Percentiles rank a stretch among this genome's conserved stretches.
Conservation (phyloP, 2,888 invertebrate genomes). For the Dasysyrphus albostriatus region DNA sequence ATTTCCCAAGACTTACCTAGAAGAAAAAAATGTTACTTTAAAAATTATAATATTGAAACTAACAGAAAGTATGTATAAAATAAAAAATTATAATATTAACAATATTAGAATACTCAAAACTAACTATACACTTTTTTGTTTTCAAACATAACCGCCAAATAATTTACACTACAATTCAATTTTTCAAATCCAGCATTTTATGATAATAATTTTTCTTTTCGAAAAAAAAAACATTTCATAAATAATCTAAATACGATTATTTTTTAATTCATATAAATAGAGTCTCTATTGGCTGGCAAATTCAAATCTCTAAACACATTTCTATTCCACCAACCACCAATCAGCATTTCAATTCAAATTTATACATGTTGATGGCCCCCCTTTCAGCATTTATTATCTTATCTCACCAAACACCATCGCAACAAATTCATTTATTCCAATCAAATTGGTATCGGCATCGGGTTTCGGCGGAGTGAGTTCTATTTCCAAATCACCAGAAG, state of each 20-base stretch:
- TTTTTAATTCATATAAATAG: conserved; percentile 1
- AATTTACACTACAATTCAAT: too few species aligned
- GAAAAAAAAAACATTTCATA: neutral
- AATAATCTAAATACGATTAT: neutral
- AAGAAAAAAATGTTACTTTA: too few species aligned
- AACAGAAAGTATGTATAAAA: too few species aligned
- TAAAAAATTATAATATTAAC: too few species aligned
- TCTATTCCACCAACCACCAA: conserved; percentile 64
- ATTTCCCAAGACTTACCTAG: too few species aligned
- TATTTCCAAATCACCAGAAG: conserved; percentile 58
- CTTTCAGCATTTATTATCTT: conserved; percentile 54
- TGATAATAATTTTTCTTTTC: neutral
- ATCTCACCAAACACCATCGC: conserved; percentile 69
- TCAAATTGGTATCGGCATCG: conserved; percentile 43
- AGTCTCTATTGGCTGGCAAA: conserved; percentile 54
- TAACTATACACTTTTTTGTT: too few species aligned
- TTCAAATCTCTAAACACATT: conserved; percentile 53
- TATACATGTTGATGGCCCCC: conserved; percentile 25
- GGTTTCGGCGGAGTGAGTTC: conserved; percentile 8
- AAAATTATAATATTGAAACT: too few species aligned
- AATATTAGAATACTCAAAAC: too few species aligned
- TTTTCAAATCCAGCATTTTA: neutral
- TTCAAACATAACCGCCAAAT: too few species aligned
- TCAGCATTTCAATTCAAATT: conserved; percentile 62
- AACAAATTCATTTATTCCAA: conserved; percentile 72